phyloP scores from a whole-genome alignment of 2,888 invertebrate species.

The Philaethria dido region DNA sequence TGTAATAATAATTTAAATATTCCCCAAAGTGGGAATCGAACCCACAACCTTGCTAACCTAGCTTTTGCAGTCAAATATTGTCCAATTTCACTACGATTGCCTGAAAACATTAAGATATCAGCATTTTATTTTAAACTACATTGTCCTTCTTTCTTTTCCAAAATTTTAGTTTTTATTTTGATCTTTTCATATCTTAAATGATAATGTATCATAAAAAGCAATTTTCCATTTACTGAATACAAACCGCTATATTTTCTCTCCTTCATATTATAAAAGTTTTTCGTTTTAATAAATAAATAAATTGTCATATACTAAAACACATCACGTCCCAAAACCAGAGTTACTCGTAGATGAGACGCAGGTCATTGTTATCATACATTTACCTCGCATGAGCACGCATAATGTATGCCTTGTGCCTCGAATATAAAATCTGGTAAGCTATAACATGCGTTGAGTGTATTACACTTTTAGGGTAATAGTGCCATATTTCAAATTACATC shows the following conservation, averaged over 20 bases:
- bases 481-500: conserved; percentile 31
- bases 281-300: conserved; percentile 4
- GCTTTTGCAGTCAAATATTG: too few species aligned
- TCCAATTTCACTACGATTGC: too few species aligned
- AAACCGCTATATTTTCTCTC: too few species aligned
- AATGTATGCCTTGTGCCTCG: conserved; percentile 30
- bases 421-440: conserved; percentile 33
- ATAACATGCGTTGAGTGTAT: conserved; percentile 36
- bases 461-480: conserved; percentile 40
- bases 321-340: conserved; percentile 22
- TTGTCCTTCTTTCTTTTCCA: not conserved
- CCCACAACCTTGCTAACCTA: too few species aligned
- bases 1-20: too few species aligned
- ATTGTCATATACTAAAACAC: conserved; percentile 2
- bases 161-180: not conserved
- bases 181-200: not conserved
- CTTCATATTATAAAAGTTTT: not conserved
- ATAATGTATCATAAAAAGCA: not conserved
- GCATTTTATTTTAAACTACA: not conserved
- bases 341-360: conserved; percentile 22
- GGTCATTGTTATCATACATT: conserved; percentile 34
- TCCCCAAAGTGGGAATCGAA: too few species aligned
- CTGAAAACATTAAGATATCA: not conserved
- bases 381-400: conserved; percentile 33
- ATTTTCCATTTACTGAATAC: not conserved